Percentiles rank a stretch among this genome's conserved stretches.
Evolutionary conservation across 2,113 vertebrate species (phyloP).

Genomic region (Myanophis thanlyinensis): DNA sequence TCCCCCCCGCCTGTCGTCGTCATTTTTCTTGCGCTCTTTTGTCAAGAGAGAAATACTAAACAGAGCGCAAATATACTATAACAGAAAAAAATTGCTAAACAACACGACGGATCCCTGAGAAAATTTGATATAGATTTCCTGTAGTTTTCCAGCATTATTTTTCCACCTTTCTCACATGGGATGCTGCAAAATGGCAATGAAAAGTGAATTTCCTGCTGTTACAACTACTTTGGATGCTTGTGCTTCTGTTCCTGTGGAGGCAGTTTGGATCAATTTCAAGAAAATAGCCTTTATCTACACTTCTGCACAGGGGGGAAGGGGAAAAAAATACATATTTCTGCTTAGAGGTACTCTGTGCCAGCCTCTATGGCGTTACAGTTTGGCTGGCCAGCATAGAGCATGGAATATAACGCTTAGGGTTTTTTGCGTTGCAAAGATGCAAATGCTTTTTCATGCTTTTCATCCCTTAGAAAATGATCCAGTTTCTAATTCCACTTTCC

Average conservation of each 20-base stretch:
- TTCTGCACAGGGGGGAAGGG: slow-evolving; percentile 38
- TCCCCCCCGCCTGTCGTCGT: not conserved
- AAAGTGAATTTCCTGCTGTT: slow-evolving; percentile 60
- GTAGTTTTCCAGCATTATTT: slow-evolving; percentile 45
- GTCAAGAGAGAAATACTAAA: slow-evolving; percentile 29
- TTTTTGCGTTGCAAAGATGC: slow-evolving; percentile 25
- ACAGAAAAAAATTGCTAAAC: slow-evolving; percentile 47
- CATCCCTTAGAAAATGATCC: not conserved
- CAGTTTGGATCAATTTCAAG: slow-evolving; percentile 61
- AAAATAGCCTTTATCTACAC: slow-evolving; percentile 66
- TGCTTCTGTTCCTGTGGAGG: slow-evolving; percentile 56
- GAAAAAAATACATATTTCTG: slow-evolving; percentile 52
- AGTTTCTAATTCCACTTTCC: not conserved
- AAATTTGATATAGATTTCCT: slow-evolving; percentile 53
- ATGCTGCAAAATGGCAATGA: slow-evolving; percentile 46
- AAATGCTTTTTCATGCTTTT: not conserved
- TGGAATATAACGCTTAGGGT: not conserved
- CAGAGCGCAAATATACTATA: slow-evolving; percentile 10
- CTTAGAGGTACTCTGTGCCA: slow-evolving; percentile 48
- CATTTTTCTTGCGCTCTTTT: not conserved
- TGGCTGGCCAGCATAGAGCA: slow-evolving; percentile 31
- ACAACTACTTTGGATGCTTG: slow-evolving; percentile 49
- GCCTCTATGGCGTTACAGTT: not conserved
- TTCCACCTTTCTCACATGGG: slow-evolving; percentile 56
- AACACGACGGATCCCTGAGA: slow-evolving; percentile 38